phyloP scores from a whole-genome alignment of 2,113 vertebrate genomes.

The Anolis sagrei region DNA sequence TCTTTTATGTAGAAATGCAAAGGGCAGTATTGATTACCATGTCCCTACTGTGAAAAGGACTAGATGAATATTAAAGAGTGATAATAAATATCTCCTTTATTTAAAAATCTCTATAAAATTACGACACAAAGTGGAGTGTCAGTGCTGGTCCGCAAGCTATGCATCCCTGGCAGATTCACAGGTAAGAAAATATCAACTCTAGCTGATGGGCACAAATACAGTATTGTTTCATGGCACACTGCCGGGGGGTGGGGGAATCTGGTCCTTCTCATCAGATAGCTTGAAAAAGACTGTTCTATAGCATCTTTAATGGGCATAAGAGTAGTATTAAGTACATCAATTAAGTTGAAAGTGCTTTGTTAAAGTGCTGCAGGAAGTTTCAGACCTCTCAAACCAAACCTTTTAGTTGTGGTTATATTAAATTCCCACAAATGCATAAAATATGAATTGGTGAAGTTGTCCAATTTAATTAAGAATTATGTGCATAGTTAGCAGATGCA shows the following conservation, averaged over 20 bases:
- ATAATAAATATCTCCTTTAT: slow-evolving; percentile 7
- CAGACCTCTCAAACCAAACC: neutral
- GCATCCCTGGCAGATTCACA: no score
- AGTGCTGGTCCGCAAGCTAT: no score
- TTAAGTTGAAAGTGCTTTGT: slow-evolving; percentile 30
- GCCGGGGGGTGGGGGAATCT: no score
- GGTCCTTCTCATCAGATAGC: no score
- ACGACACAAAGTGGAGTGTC: no score
- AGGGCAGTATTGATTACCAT: neutral
- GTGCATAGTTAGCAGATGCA: neutral
- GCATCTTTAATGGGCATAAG: slow-evolving; percentile 2
- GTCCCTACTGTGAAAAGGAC: neutral
- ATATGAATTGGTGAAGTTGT: neutral
- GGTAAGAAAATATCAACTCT: no score
- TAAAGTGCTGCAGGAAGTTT: slow-evolving; percentile 25
- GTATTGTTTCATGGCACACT: no score
- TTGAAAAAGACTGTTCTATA: neutral
- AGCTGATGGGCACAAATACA: no score
- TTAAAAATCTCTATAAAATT: neutral
- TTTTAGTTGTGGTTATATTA: slow-evolving; percentile 8
- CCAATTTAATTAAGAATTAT: slow-evolving; percentile 29
- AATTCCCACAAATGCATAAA: slow-evolving; percentile 19
- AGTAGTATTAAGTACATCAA: slow-evolving; percentile 18
- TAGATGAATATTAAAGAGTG: slow-evolving; percentile 2
- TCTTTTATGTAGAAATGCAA: no score